Conservation (phyloP, 2,888 invertebrate species). For the Andrena hattorfiana region DNA sequence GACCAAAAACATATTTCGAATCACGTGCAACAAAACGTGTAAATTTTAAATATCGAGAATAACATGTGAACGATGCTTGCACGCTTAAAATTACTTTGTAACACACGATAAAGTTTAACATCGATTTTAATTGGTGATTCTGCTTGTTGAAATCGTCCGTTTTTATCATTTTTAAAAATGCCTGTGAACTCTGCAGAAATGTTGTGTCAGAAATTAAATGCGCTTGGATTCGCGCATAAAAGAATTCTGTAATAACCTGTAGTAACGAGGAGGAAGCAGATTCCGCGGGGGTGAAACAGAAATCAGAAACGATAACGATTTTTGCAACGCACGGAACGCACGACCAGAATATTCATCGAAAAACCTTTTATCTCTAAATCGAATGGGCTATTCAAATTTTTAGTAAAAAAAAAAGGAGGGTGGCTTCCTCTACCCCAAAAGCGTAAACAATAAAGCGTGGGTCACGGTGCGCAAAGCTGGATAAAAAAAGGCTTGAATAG, state of each 20-base stretch:
- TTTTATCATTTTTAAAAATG: neutral
- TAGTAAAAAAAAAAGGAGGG: conserved; percentile 2
- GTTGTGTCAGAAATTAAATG: neutral
- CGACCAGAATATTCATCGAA: neutral
- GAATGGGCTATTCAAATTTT: conserved; percentile 5
- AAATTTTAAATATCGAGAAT: neutral
- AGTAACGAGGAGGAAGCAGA: neutral
- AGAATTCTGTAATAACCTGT: neutral
- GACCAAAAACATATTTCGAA: neutral
- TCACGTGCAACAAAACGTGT: neutral
- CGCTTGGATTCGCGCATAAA: neutral
- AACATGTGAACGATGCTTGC: neutral
- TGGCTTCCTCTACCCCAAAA: conserved; percentile 1
- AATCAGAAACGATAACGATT: neutral
- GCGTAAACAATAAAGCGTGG: neutral
- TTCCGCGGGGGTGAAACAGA: neutral
- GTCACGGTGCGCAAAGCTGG: neutral
- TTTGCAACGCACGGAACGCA: neutral
- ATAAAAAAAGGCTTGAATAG: neutral
- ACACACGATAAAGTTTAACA: neutral
- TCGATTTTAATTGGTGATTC: neutral
- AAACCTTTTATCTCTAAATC: neutral
- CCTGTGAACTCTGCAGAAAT: neutral
- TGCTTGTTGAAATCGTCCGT: neutral
- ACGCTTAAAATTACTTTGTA: neutral